Base-by-base conservation (phyloP, 2,888 invertebrate species). In the Arctia plantaginis region DNA sequence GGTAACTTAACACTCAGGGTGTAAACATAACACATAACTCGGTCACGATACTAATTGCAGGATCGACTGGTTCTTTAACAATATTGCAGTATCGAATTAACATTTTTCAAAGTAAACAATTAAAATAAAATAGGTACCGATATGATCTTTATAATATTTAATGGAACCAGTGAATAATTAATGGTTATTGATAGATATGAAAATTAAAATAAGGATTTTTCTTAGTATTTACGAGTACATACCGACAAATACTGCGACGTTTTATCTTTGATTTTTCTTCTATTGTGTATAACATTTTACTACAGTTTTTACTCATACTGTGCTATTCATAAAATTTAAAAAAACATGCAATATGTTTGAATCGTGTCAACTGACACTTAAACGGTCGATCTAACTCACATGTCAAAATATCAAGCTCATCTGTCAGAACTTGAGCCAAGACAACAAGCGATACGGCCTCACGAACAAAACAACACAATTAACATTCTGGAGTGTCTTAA, bases 381-480 rank as follows among this genome's bases (percentile, higher is more conserved):
- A n/a, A 55, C 18, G 39, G n/a, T 27, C 27, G 20, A 13, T 69
- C 18, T 4, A 65, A 27, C 69, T 69, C 65, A 62, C 12, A 47
- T 44, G 64, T 72, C 71, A 75, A 78, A 76, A 39, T 39, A 59
- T 59, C 62, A 70, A 70, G 70, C 69, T 64, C 65, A 73, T 74
- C 72, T 74, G 69, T 77, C 62, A 83, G 74, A 79, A 79, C 27
- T 74, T 62, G 66, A 64, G 66, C 72, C 74, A 74, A 47, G 72
- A n/a, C 68, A 75, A 65, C 69, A 55, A 75, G 75, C 62, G 69
- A 75, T 66, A 74, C 72, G 69, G 62, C 78, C 76, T 75, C 79
- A 77, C 80, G 80, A 79, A 84, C 87, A 87, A 85, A 88, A 90
- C 88, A 90, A 86, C 81, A 80, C 82, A 74, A 87, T 90, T 87